Percentiles rank a stretch among this genome's conserved stretches.
phyloP scores from a whole-genome alignment of 2,888 invertebrate genomes.

The Agelastica alni region DNA sequence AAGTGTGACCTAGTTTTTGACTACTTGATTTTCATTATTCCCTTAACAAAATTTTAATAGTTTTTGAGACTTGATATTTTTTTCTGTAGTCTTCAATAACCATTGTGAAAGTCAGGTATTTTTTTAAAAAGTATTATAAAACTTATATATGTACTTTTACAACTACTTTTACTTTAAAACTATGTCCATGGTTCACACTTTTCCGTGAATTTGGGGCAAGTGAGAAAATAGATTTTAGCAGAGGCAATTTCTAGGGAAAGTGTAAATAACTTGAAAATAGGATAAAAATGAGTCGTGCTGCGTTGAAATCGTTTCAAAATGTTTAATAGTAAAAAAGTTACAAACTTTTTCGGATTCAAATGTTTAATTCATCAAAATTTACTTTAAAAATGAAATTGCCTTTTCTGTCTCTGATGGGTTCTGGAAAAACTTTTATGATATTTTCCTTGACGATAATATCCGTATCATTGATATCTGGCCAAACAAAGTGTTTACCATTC shows the following conservation, averaged over 20 bases:
- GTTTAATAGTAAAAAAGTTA: background rate
- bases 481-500: background rate
- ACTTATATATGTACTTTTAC: background rate
- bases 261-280: background rate
- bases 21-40: background rate
- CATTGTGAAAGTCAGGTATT: background rate
- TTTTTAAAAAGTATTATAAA: background rate
- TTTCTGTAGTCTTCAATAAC: background rate
- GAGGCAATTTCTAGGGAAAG: background rate
- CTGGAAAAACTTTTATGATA: background rate
- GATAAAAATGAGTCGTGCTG: background rate
- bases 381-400: background rate
- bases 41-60: background rate
- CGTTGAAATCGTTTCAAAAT: background rate
- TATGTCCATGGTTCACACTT: background rate
- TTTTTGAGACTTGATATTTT: background rate
- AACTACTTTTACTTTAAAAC: background rate
- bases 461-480: background rate
- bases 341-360: background rate
- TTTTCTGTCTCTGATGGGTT: slow-evolving; percentile 2
- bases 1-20: background rate
- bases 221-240: background rate
- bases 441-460: background rate
- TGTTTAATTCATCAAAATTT: background rate
- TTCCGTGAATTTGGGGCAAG: background rate